phyloP scores from a whole-genome alignment of 1,140 invertebrate species.

The Procambarus clarkii region DNA sequence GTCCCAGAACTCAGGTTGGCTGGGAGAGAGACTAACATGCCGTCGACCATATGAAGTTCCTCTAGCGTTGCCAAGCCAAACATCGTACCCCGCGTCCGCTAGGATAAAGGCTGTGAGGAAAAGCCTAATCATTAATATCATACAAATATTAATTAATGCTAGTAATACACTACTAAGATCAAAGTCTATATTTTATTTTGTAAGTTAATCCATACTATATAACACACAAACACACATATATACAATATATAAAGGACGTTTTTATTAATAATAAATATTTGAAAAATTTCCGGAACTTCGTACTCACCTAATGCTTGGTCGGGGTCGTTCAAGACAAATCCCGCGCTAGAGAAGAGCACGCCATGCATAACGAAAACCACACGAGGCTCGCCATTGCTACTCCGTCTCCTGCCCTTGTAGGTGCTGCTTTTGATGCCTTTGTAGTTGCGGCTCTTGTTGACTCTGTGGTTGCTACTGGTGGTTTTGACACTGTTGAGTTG shows the following conservation, averaged over 20 bases:
- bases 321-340: conserved; percentile 84
- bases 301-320: conserved; percentile 80
- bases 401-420: no score
- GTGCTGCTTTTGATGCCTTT: no score
- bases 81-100: conserved; percentile 77
- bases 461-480: no score
- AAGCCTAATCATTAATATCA: no score
- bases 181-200: no score
- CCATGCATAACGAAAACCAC: conserved; percentile 86
- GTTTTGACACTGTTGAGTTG: neutral
- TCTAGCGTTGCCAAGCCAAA: conserved; percentile 81
- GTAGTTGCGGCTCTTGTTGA: no score
- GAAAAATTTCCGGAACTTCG: no score
- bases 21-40: conserved; percentile 73
- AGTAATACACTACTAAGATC: neutral
- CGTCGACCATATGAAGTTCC: conserved; percentile 80
- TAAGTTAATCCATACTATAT: no score
- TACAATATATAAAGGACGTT: no score
- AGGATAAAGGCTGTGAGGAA: conserved; percentile 78
- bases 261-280: no score
- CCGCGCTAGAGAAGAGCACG: conserved; percentile 83
- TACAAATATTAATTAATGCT: neutral
- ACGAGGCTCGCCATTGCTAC: neutral
- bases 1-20: conserved; percentile 73
- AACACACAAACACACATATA: no score